Evolutionary conservation across 1,140 invertebrate genomes (phyloP), one percentile per base, ranked within the genome.

Genomic region (Caerostris extrusa): DNA sequence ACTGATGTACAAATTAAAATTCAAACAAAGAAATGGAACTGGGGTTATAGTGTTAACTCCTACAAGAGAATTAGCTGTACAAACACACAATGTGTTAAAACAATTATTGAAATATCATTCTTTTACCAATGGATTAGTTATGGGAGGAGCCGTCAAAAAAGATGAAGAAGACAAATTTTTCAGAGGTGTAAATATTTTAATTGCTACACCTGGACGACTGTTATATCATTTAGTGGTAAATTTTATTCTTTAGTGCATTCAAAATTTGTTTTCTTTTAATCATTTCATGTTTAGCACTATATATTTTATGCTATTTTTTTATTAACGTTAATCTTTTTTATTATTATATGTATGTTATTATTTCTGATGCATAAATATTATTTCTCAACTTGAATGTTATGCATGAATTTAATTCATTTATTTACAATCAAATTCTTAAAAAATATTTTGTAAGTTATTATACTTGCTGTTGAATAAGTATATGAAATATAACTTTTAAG

Each of bases 61-160:
- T 3, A 99, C 99, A 19, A 96, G 99, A 95, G 99, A 99, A 96
- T 97, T 99, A 95, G 98, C 98, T 5, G 99, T 99, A 98, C 99
- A 99, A 96, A 99, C 98, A 0, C 99, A 99, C 97, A 98, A 98
- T 89, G 99, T 99, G 0, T 96, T 99, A 5, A 98, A 99, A 96
- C 98, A 99, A 96, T 98, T 97, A n/a, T 96, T 99, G 97, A 98
- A 98, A 95, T 97, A 97, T 95, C 97, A 97, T 95, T 96, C 96
- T 93, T 96, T 97, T 94, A 97, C 97, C 4, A 97, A 96, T 95
- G 97, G 97, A 14, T 95, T 97, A 7, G 97, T 99, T 17, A 99
- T 99, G 98, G 99, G 99, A 82, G 99, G 99, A 85, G 98, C 98
- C 8, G 98, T 98, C 95, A 97, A 99, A 95, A 97, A 98, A 96